phyloP scores from a whole-genome alignment of 2,888 invertebrate species.

The Tuberolachnus salignus region DNA sequence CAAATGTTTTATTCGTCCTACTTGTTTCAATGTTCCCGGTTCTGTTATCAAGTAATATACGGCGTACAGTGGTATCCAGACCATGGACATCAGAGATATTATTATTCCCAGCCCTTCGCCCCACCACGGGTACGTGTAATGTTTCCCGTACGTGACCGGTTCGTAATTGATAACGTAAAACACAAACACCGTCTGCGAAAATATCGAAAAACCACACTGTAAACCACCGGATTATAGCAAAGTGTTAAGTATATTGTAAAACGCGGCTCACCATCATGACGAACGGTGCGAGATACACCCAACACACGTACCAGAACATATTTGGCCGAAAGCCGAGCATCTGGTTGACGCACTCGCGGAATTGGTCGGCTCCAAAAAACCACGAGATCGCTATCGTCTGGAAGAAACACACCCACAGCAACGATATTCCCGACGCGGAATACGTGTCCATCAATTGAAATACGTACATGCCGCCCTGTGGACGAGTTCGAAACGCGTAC shows the following conservation, averaged over 20 bases:
- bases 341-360: constrained; percentile 69
- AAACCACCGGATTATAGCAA: not conserved
- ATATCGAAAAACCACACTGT: not conserved
- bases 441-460: constrained; percentile 67
- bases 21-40: constrained; percentile 67
- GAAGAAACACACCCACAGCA: constrained; percentile 70
- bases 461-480: constrained; percentile 64
- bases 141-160: constrained; percentile 67
- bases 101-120: constrained; percentile 69
- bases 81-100: constrained; percentile 71
- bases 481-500: constrained; percentile 19
- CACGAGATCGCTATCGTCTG: constrained; percentile 69
- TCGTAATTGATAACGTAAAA: constrained; percentile 69
- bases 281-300: constrained; percentile 69
- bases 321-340: constrained; percentile 69
- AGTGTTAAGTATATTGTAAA: too few species aligned
- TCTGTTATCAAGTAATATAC: constrained; percentile 67
- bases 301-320: constrained; percentile 67
- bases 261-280: constrained; percentile 70
- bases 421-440: constrained; percentile 68
- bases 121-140: constrained; percentile 69
- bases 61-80: constrained; percentile 71
- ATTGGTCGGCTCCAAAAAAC: constrained; percentile 68
- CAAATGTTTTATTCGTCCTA: too few species aligned
- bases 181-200: constrained; percentile 68